These are phyloP conservation scores for Aleiodes alternator DNA, from an alignment of 2,888 invertebrate species.

Conservation along the genomic window DNA sequence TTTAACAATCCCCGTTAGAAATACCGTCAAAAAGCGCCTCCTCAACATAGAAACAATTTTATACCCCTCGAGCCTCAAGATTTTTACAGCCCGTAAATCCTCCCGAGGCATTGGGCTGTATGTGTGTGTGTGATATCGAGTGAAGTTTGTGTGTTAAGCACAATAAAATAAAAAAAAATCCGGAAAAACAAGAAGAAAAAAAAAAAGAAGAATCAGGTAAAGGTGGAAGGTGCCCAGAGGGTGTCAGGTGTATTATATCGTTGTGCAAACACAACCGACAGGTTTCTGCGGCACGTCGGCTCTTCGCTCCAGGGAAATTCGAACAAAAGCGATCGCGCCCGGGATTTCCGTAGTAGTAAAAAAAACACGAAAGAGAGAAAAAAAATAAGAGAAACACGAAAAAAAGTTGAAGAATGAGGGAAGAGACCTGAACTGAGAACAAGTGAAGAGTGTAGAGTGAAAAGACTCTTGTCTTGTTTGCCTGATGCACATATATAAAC, in stretches of 20 bases:
- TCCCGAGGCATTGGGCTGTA: constrained; percentile 5
- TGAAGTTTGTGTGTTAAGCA: neutral
- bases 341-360: constrained; percentile 45
- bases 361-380: neutral
- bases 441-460: constrained; percentile 12
- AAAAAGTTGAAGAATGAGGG: constrained; percentile 25
- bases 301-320: constrained; percentile 51
- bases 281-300: constrained; percentile 45
- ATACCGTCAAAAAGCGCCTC: too few relatives aligned
- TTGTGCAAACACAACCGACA: constrained; percentile 56
- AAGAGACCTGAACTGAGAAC: constrained; percentile 39
- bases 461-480: constrained; percentile 35
- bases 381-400: constrained; percentile 26
- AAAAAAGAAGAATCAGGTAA: constrained; percentile 47
- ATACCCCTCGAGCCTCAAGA: constrained; percentile 5
- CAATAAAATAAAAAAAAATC: neutral
- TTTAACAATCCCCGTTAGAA: too few relatives aligned
- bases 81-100: constrained; percentile 26
- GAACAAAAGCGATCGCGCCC: constrained; percentile 57
- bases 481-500: constrained; percentile 50
- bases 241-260: constrained; percentile 43
- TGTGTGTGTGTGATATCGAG: constrained; percentile 5
- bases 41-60: neutral
- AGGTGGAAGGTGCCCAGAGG: constrained; percentile 23
- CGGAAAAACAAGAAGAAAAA: neutral